A percentile compares a stretch with the other conserved stretches of the same genome.
Conservation (phyloP, 2,888 invertebrate genomes). For the Microdon myrmicae region DNA sequence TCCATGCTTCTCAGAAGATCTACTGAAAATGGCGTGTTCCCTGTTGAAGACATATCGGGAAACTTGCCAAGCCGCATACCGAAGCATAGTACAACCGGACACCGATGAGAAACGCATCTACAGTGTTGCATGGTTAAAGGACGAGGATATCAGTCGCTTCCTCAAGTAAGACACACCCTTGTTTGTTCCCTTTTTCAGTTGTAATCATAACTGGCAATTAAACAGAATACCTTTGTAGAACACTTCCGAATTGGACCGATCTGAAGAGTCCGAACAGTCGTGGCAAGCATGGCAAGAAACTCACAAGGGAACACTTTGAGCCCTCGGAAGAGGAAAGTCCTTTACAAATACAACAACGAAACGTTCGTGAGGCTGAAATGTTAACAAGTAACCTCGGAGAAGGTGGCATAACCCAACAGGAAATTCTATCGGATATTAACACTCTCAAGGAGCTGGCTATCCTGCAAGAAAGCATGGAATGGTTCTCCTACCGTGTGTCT, state of each 20-base stretch:
- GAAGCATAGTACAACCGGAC: conserved; percentile 80
- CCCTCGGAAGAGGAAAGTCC: conserved; percentile 80
- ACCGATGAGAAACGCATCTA: conserved; percentile 82
- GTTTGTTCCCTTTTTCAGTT: conserved; percentile 1
- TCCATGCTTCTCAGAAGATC: conserved; percentile 79
- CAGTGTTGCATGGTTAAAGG: conserved; percentile 90
- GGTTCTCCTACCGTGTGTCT: conserved; percentile 78
- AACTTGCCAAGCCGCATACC: conserved; percentile 78
- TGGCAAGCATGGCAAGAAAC: conserved; percentile 58
- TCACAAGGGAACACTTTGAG: conserved; percentile 65
- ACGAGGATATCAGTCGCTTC: conserved; percentile 93
- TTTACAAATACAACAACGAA: conserved; percentile 80
- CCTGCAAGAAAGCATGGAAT: conserved; percentile 92
- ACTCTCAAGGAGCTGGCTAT: conserved; percentile 87
- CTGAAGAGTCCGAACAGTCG: conserved; percentile 68
- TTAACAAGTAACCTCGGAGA: conserved; percentile 91
- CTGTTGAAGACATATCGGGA: conserved; percentile 78
- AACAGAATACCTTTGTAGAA: conserved; percentile 65
- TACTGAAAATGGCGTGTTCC: conserved; percentile 77
- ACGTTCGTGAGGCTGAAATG: conserved; percentile 91
- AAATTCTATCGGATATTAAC: conserved; percentile 86
- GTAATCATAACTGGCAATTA: not conserved
- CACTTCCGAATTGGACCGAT: conserved; percentile 82
- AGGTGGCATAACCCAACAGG: conserved; percentile 83
- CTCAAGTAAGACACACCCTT: conserved; percentile 73